These are phyloP conservation scores for Protophormia terraenovae DNA, from an alignment of 2,888 invertebrate genomes.

Conservation along the genomic window DNA sequence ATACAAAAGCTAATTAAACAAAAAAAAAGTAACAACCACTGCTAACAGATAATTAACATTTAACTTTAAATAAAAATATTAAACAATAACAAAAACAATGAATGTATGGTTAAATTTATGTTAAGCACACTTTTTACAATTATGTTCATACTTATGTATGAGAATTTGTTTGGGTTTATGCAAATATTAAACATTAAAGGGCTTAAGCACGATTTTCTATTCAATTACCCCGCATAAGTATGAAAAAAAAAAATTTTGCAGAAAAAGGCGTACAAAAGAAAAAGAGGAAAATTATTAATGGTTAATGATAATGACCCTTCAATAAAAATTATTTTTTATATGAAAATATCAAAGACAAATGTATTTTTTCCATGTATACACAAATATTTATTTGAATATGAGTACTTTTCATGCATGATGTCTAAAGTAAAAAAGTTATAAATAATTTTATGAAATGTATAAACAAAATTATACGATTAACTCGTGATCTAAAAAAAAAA, in stretches of 20 bases:
- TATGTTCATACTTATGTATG: not conserved
- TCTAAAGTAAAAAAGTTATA: not conserved
- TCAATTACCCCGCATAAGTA: not conserved
- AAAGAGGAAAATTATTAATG: not conserved
- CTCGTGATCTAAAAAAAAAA: conserved; percentile 51
- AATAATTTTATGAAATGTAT: not conserved
- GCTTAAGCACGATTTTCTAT: conserved; percentile 29
- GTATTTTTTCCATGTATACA: not conserved
- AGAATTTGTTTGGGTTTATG: conserved; percentile 6
- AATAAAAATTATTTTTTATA: conserved; percentile 36
- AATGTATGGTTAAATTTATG: not conserved
- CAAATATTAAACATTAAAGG: conserved; percentile 3
- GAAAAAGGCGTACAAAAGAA: not conserved
- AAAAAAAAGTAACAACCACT: not conserved
- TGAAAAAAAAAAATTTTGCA: not conserved
- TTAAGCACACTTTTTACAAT: not conserved
- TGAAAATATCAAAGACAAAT: not conserved
- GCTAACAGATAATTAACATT: conserved; percentile 4
- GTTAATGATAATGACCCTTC: conserved; percentile 35
- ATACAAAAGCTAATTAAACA: not conserved
- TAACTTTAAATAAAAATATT: not conserved
- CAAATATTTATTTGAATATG: not conserved
- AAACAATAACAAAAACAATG: not conserved
- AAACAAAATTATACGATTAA: conserved; percentile 19
- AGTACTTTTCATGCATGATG: not conserved